Base-by-base conservation (phyloP, 2,888 invertebrate genomes). In the Horisme vitalbata region DNA sequence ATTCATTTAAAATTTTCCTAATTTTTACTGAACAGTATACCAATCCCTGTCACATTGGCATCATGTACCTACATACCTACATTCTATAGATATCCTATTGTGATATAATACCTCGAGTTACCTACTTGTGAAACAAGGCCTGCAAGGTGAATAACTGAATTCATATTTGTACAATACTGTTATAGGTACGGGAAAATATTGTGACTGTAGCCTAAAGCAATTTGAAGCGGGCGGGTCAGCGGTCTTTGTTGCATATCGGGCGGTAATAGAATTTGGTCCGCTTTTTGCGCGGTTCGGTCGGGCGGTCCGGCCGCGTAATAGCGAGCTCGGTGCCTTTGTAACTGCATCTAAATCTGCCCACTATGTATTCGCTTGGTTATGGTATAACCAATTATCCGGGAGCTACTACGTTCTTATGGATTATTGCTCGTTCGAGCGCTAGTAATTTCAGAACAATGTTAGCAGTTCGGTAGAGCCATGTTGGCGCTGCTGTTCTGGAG, bases 181-280 rank as follows among this genome's bases (percentile, higher is more conserved):
- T 55, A 63, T 70, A 65, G 70, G 70, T 76, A 78, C 66, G 68
- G 68, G 71, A 82, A 86, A 83, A 85, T 84, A 83, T 79, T 79
- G 83, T 77, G 84, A 79, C 74, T 81, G 74, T 76, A 79, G 79
- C 82, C 78, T 87, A 88, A 86, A 89, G 87, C 89, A 89, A 89
- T 89, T 88, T 86, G 79, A 74, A 77, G 75, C 82, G 80, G 76
- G 76, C 72, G 69, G 75, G 67, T 69, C 75, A 74, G 83, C 74
- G 88, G 85, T 86, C 89, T 89, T 87, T 87, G 89, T 88, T 88
- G 87, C 83, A 86, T 88, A 88, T 88, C 82, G 81, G 76, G 68
- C 75, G 73, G 86, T 88, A 89, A 89, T 88, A 87, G 89, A 89
- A 89, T 89, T 89, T 84, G 83, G 86, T 78, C 67, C 81, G 86